Percentiles rank a stretch among this genome's conserved stretches.
Conservation (phyloP, 2,888 invertebrate species). For the Rhagonycha lutea region DNA sequence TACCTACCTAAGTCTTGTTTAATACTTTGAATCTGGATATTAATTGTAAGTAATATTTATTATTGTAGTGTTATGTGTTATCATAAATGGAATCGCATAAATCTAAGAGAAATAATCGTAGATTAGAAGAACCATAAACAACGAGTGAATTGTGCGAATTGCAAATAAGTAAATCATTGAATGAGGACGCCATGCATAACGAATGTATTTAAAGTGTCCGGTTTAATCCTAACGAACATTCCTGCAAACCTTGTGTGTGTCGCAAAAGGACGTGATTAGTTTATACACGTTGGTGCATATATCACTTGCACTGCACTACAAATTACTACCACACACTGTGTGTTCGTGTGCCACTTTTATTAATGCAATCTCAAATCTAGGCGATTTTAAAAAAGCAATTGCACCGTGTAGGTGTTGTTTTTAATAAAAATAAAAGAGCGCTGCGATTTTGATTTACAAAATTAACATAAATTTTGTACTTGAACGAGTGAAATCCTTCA, state of each 20-base stretch:
- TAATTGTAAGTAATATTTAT: conserved; percentile 22
- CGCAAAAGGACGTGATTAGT: conserved; percentile 43
- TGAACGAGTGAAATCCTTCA: background rate
- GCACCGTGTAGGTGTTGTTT: background rate
- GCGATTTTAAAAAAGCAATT: background rate
- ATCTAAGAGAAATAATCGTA: conserved; percentile 27
- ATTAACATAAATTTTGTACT: background rate
- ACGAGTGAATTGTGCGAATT: conserved; percentile 28
- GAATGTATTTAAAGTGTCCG: conserved; percentile 35
- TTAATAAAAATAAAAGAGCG: background rate
- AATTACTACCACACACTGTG: conserved; percentile 32
- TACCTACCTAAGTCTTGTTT: background rate
- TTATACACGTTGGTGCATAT: conserved; percentile 42
- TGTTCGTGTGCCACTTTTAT: conserved; percentile 12
- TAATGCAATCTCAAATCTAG: background rate
- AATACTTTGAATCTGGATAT: conserved; percentile 8
- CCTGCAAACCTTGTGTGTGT: conserved; percentile 44
- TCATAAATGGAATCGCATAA: conserved; percentile 30
- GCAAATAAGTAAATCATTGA: conserved; percentile 32
- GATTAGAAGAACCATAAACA: conserved; percentile 25
- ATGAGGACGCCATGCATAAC: conserved; percentile 28
- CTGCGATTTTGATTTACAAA: background rate
- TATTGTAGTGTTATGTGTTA: conserved; percentile 14
- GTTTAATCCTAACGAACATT: conserved; percentile 41
- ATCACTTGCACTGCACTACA: conserved; percentile 39